These are phyloP conservation scores for Irena cyanogastra DNA, from an alignment of 2,113 vertebrate genomes.

Conservation along the genomic window DNA sequence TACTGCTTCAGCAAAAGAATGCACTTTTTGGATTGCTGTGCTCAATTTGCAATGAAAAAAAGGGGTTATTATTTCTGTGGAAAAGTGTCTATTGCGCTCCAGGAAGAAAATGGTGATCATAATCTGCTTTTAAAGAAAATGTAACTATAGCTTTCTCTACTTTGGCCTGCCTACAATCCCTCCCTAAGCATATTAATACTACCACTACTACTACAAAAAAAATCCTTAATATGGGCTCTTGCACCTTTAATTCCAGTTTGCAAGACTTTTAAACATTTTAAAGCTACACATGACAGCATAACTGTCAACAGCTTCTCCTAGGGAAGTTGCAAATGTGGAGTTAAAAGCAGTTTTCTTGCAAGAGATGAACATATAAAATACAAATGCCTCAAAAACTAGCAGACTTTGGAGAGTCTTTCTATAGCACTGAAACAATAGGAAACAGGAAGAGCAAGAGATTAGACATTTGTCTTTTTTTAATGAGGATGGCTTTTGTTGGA, in stretches of 20 bases:
- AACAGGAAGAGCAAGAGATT: neutral
- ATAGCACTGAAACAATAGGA: neutral
- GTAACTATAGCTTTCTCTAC: neutral
- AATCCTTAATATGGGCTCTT: neutral
- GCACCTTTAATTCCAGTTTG: neutral
- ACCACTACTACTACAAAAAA: neutral
- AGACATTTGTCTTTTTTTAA: neutral
- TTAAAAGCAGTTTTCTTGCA: neutral
- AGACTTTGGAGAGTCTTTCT: neutral
- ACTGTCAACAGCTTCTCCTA: neutral
- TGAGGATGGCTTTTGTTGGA: neutral
- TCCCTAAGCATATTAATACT: neutral
- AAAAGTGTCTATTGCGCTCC: neutral
- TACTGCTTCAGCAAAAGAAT: neutral
- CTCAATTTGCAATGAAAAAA: neutral
- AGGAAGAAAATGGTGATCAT: neutral
- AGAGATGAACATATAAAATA: neutral
- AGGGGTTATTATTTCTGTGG: neutral
- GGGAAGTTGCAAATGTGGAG: neutral
- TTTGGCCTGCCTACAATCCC: neutral
- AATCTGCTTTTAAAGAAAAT: neutral
- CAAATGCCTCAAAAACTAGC: neutral
- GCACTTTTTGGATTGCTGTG: neutral
- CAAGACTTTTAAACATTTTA: neutral
- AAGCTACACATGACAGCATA: neutral